phyloP scores from a whole-genome alignment of 2,888 invertebrate species.

The Tinea pellionella region DNA sequence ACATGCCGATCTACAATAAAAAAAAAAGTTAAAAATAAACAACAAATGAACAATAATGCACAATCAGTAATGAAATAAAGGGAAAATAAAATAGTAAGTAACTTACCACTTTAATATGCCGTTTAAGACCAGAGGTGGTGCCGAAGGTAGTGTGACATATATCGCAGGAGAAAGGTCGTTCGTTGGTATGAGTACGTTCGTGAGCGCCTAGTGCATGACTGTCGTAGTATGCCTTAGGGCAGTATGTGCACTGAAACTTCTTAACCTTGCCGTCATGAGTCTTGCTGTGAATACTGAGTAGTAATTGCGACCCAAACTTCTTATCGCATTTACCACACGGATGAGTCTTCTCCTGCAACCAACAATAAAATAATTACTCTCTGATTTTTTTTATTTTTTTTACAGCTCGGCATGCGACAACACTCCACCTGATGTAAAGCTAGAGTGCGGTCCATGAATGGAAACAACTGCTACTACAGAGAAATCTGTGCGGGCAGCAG shows the following conservation, averaged over 20 bases:
- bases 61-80: no score
- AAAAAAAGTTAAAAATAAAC: no score
- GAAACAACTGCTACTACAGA: no score
- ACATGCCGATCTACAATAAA: no score
- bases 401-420: no score
- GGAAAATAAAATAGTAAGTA: no score
- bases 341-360: conserved; percentile 47
- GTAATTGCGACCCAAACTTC: conserved; percentile 45
- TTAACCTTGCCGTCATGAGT: conserved; percentile 45
- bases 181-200: conserved; percentile 54
- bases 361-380: no score
- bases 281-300: conserved; percentile 50
- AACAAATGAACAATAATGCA: no score
- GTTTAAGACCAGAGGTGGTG: conserved; percentile 54
- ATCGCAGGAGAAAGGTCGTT: conserved; percentile 46
- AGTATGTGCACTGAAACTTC: conserved; percentile 47
- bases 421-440: no score
- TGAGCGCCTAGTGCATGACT: conserved; percentile 45
- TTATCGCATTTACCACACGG: conserved; percentile 47
- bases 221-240: conserved; percentile 41
- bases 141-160: conserved; percentile 52
- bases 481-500: no score
- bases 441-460: no score
- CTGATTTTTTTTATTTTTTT: no score
- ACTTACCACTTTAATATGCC: conserved; percentile 58